A percentile compares a stretch with the other conserved stretches of the same genome.
phyloP scores from a whole-genome alignment of 2,113 vertebrate genomes.

The Pygoscelis antarcticus region DNA sequence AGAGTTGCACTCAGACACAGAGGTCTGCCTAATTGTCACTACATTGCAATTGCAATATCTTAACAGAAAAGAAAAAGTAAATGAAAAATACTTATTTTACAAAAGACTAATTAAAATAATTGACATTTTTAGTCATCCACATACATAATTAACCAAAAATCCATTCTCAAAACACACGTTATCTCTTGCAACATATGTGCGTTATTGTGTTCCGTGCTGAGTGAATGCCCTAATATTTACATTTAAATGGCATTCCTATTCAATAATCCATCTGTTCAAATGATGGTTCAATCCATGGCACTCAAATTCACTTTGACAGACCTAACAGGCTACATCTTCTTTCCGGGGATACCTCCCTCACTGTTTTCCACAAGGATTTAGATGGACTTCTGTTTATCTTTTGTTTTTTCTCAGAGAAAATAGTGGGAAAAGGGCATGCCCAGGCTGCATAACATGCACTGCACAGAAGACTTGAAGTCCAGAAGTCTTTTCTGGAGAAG shows the following conservation, averaged over 20 bases:
- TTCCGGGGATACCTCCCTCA: accelerated
- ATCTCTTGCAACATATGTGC: neutral
- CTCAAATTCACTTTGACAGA: neutral
- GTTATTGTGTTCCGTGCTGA: neutral
- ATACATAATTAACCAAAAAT: neutral
- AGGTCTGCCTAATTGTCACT: neutral
- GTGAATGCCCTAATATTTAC: neutral
- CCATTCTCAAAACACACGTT: neutral
- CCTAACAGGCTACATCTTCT: neutral
- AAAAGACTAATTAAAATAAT: neutral
- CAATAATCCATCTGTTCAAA: neutral
- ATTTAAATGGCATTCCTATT: neutral
- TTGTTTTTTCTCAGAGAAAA: neutral
- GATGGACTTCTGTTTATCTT: neutral
- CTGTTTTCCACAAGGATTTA: neutral
- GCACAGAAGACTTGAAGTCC: neutral
- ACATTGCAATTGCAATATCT: neutral
- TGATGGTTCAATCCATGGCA: neutral
- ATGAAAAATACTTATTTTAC: neutral
- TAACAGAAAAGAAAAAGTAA: neutral
- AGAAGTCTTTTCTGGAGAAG: neutral
- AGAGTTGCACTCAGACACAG: neutral
- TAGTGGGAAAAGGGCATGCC: accelerated
- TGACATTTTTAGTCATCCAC: neutral
- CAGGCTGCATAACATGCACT: neutral